Percentiles rank a stretch among this genome's conserved stretches.
phyloP scores from a whole-genome alignment of 2,113 vertebrate species.

The Sitta europaea region DNA sequence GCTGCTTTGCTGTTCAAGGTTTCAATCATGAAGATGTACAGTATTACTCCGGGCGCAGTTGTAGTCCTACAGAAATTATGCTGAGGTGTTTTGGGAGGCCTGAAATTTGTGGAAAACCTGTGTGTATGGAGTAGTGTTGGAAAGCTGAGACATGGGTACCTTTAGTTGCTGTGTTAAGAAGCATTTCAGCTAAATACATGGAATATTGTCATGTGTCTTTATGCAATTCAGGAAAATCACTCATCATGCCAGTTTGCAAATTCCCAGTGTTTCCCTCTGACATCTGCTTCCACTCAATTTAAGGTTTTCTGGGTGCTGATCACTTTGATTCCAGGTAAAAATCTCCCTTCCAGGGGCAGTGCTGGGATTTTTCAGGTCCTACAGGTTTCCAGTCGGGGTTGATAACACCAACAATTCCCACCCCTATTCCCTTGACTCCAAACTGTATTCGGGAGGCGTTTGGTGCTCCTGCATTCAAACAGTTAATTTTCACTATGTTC shows the following conservation, averaged over 20 bases:
- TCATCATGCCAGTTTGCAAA: neutral
- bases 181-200: neutral
- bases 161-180: neutral
- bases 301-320: neutral
- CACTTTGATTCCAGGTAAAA: neutral
- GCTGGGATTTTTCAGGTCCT: neutral
- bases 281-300: neutral
- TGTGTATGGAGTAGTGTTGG: neutral
- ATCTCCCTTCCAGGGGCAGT: neutral
- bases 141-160: neutral
- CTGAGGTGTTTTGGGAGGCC: neutral
- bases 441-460: neutral
- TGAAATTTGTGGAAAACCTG: neutral
- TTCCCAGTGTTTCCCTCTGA: neutral
- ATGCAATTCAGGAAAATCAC: neutral
- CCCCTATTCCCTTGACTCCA: neutral
- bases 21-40: neutral
- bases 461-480: constrained; percentile 54
- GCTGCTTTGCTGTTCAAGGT: neutral
- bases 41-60: neutral
- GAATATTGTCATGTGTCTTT: neutral
- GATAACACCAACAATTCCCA: neutral
- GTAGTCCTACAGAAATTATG: neutral
- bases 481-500: constrained; percentile 74
- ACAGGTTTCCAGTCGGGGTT: neutral